Evolutionary conservation across 2,797 vertebrate genomes (phyloP).

Genomic region (Sciurus vulgaris): DNA sequence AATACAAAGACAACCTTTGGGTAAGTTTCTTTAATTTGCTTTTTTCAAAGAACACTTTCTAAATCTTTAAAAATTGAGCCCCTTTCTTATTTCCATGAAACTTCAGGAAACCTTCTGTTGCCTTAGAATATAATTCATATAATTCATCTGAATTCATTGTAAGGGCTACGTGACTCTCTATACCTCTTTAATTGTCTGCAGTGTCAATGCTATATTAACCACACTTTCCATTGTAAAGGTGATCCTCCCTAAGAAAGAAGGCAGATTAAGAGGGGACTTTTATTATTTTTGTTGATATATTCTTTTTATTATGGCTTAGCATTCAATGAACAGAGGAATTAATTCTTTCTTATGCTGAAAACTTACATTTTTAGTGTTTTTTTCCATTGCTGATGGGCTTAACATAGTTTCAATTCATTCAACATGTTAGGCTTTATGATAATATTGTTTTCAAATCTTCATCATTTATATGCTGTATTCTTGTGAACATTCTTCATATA

Average conservation of each 20-base stretch:
- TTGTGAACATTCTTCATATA: neutral
- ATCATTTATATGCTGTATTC: neutral
- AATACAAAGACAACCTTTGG: conserved; percentile 15
- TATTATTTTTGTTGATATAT: neutral
- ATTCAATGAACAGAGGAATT: neutral
- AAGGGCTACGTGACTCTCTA: neutral
- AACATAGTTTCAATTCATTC: neutral
- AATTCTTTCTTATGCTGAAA: neutral
- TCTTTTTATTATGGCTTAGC: neutral
- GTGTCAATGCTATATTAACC: neutral
- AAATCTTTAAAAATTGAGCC: neutral
- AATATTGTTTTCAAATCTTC: neutral
- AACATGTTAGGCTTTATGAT: neutral
- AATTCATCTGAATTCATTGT: neutral
- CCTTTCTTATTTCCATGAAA: neutral
- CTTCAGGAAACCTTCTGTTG: neutral
- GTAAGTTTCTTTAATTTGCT: conserved; percentile 12
- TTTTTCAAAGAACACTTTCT: neutral
- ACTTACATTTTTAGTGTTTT: neutral
- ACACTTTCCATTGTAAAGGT: neutral
- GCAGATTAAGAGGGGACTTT: neutral
- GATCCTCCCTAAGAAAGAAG: neutral
- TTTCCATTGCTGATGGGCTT: neutral
- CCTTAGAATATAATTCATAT: neutral
- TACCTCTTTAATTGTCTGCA: neutral